phyloP scores from a whole-genome alignment of 2,888 invertebrate species.

The Apodemia hepburni region DNA sequence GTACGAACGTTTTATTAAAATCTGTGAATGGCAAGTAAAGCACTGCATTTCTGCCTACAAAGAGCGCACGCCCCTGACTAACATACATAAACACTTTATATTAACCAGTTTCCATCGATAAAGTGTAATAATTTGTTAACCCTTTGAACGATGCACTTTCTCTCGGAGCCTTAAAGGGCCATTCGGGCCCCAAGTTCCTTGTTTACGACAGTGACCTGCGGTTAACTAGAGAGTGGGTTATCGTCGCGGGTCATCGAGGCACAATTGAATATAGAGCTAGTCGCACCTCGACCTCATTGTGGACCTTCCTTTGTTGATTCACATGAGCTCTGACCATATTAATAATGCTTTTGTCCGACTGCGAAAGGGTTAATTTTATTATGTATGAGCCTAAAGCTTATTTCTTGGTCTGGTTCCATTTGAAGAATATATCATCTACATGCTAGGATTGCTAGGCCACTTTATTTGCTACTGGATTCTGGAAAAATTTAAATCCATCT shows the following conservation, averaged over 20 bases:
- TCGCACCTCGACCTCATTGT: constrained; percentile 32
- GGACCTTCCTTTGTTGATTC: constrained; percentile 30
- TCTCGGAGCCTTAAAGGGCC: constrained; percentile 49
- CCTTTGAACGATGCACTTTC: constrained; percentile 48
- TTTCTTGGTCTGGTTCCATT: too few relatives aligned
- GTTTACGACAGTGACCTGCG: constrained; percentile 52
- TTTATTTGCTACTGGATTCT: too few relatives aligned
- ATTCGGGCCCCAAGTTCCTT: constrained; percentile 49
- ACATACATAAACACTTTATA: not conserved
- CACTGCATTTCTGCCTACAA: too few relatives aligned
- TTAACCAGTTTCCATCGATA: constrained; percentile 20
- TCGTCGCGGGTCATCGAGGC: constrained; percentile 47
- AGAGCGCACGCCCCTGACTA: too few relatives aligned
- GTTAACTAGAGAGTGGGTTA: constrained; percentile 55
- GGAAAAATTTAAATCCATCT: too few relatives aligned
- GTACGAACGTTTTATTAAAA: too few relatives aligned
- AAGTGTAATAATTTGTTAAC: constrained; percentile 34
- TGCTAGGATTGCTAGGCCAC: too few relatives aligned
- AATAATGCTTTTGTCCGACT: constrained; percentile 17
- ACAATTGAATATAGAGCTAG: constrained; percentile 37
- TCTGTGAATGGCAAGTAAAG: too few relatives aligned
- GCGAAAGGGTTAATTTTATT: not conserved
- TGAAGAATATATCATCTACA: too few relatives aligned
- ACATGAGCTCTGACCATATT: constrained; percentile 24
- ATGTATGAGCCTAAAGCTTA: not conserved